Base-by-base conservation (phyloP, 2,113 vertebrate genomes). In the Pterophyllum scalare region DNA sequence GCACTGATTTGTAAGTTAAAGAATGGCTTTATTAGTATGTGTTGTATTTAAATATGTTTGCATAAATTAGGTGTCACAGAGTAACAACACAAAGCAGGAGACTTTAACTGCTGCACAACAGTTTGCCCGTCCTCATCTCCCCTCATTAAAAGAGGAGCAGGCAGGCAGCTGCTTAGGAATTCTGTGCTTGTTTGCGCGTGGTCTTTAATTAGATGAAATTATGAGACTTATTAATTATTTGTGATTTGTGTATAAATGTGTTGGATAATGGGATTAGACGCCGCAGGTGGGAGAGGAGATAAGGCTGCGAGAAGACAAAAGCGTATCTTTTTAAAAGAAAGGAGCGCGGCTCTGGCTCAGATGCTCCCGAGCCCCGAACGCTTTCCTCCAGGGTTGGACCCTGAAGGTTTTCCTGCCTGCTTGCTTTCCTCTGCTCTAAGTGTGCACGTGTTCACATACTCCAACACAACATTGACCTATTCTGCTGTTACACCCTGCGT, bases 121-220 rank as follows among this genome's bases (percentile, higher is more conserved):
- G 12, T 57, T 65, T 59, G 26, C 6, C 6, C 77, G 65, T 78
- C 80, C 78, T 78, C n/a, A 33, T 24, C 59, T 80, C 2, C 38
- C 62, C 80, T 87, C 22, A 40, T 80, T 87, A 62, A 83, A 4
- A 38, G 46, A 74, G 75, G 72, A 38, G 54, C 38, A 74, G 38
- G 46, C 78, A 81, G 43, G 46, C 78, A 79, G 67, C 72, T 75
- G 52, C 13, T 79, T 60, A 33, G 26, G 11, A 59, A 76, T 59
- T 28, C 35, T 83, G n/a, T 26, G 6, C 80, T 78, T 77, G 74
- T 79, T 87, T 83, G 61, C 70, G 85, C 72, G 22, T 20, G 1
- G 54, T 31, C 56, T 40, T 46, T 91, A 85, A 89, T 89, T 82
- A 79, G 82, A 56, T 79, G 6, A 79, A 85, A 84, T 81, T 49